A percentile compares a stretch with the other conserved stretches of the same genome.
Evolutionary conservation across 2,113 vertebrate species (phyloP).

Genomic region (Solea solea): DNA sequence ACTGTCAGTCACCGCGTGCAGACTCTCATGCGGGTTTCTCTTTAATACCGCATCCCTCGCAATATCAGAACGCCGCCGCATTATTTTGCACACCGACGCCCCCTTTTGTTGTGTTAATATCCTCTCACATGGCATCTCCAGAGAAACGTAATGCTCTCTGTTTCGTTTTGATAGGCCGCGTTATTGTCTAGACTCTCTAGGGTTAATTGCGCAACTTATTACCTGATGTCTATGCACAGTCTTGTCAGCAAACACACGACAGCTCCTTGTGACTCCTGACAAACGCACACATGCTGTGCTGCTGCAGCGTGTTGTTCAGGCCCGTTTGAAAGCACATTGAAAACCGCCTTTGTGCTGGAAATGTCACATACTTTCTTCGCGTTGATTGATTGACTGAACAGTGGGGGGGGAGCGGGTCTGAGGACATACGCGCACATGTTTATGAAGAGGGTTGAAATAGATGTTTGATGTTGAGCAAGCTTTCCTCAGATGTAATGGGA

Average conservation of each 20-base stretch:
- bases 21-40: background rate
- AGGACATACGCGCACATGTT: constrained; percentile 21
- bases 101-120: constrained; percentile 12
- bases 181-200: constrained; percentile 27
- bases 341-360: constrained; percentile 35
- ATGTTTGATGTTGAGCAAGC: constrained; percentile 40
- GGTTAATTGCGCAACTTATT: constrained; percentile 33
- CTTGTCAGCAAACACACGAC: constrained; percentile 11
- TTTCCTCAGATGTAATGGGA: constrained; percentile 18
- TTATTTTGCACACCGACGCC: constrained; percentile 2
- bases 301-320: background rate
- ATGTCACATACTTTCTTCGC: constrained; percentile 20
- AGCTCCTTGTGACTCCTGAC: constrained; percentile 20
- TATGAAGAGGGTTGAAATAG: constrained; percentile 12
- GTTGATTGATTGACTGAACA: constrained; percentile 40
- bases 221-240: constrained; percentile 13
- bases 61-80: background rate
- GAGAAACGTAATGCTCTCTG: constrained; percentile 1
- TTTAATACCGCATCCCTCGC: background rate
- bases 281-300: constrained; percentile 12
- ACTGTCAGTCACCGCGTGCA: constrained; percentile 16
- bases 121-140: background rate
- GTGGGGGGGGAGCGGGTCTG: background rate
- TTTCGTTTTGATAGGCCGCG: constrained; percentile 7
- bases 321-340: constrained; percentile 8